phyloP scores from a whole-genome alignment of 2,113 vertebrate species.

The Clinocottus analis region DNA sequence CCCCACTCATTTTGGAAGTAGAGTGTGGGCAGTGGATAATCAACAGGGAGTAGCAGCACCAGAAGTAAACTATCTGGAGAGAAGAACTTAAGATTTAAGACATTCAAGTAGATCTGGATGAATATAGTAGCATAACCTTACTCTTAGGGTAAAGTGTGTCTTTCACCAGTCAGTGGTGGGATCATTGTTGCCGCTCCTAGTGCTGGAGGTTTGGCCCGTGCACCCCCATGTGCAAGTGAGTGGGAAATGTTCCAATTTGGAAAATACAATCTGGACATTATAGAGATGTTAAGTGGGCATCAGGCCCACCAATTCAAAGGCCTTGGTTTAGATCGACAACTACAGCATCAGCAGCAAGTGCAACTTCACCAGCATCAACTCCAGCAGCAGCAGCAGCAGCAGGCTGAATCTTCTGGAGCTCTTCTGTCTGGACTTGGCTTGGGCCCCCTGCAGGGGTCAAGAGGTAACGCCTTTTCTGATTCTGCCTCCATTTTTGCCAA shows the following conservation, averaged over 20 bases:
- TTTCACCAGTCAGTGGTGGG: constrained; percentile 69
- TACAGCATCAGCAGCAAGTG: constrained; percentile 87
- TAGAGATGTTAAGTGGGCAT: constrained; percentile 89
- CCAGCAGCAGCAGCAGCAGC: constrained; percentile 87
- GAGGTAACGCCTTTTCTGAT: constrained; percentile 87
- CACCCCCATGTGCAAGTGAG: constrained; percentile 84
- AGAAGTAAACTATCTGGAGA: constrained; percentile 67
- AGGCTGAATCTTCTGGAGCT: constrained; percentile 85
- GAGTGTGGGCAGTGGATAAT: constrained; percentile 74
- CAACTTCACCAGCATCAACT: constrained; percentile 87
- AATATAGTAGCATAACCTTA: constrained; percentile 52
- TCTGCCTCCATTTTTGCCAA: constrained; percentile 87
- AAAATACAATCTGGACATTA: constrained; percentile 90
- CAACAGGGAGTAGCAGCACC: constrained; percentile 69
- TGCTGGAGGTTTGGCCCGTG: constrained; percentile 81
- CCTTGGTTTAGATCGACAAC: constrained; percentile 86
- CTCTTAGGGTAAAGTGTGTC: constrained; percentile 66
- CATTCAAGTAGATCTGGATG: constrained; percentile 61
- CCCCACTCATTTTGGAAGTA: constrained; percentile 77
- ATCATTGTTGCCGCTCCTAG: constrained; percentile 75
- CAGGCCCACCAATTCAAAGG: constrained; percentile 88
- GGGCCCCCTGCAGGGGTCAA: constrained; percentile 85
- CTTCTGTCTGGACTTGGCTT: constrained; percentile 87
- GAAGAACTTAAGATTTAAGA: constrained; percentile 63
- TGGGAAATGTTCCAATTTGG: constrained; percentile 90